phyloP scores from a whole-genome alignment of 1,140 invertebrate genomes.

The Dendrolimus punctatus region DNA sequence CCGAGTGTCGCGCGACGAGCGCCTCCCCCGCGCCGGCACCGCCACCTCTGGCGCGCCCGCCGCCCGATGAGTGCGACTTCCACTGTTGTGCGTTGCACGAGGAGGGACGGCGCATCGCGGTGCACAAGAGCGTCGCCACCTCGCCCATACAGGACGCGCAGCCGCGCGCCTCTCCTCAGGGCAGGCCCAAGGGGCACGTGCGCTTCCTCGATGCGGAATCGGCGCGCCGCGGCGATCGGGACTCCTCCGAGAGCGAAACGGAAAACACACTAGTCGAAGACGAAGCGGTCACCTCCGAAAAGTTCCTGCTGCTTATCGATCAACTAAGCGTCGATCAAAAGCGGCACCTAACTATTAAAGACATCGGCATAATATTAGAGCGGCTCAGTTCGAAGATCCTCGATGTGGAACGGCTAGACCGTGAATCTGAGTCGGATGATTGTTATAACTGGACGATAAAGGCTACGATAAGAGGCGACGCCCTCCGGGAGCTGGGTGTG shows the following conservation, averaged over 20 bases:
- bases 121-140: constrained; percentile 92
- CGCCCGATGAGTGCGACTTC: constrained; percentile 90
- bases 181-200: constrained; percentile 77
- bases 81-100: constrained; percentile 95
- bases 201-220: constrained; percentile 83
- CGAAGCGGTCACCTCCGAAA: constrained; percentile 89
- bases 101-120: constrained; percentile 90
- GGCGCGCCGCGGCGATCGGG: constrained; percentile 76
- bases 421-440: constrained; percentile 92
- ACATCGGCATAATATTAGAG: constrained; percentile 95
- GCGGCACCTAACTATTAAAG: constrained; percentile 92
- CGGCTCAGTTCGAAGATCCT: constrained; percentile 92
- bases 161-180: constrained; percentile 77
- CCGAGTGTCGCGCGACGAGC: constrained; percentile 86
- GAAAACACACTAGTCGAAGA: constrained; percentile 94
- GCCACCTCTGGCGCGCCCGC: constrained; percentile 44
- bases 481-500: constrained; percentile 90
- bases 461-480: constrained; percentile 92
- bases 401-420: constrained; percentile 91
- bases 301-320: constrained; percentile 93
- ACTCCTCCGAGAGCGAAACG: constrained; percentile 92
- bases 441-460: constrained; percentile 96
- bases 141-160: constrained; percentile 90
- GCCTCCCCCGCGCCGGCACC: constrained; percentile 70
- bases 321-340: constrained; percentile 93